Evolutionary conservation across 2,888 invertebrate species (phyloP), one percentile per base, ranked within the genome.

Genomic region (Pyrochroa serraticornis): DNA sequence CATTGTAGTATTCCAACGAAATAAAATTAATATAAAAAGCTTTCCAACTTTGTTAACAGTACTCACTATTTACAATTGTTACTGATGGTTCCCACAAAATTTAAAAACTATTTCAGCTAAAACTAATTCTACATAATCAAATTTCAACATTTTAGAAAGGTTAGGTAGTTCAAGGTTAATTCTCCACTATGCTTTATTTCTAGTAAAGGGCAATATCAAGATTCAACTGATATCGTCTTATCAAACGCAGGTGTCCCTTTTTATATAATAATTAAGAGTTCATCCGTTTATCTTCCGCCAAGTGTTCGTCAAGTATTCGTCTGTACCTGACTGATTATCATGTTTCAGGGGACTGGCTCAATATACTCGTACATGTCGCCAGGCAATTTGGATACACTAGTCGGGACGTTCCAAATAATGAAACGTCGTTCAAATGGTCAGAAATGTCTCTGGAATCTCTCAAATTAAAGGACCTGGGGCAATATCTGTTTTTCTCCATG

Each of bases 321-420:
- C 22, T 22, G 5, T 22, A 22, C 3, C 22, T 22, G 22, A 30
- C n/a, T 31, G 10, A 30, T 32, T 38, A 30, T 7, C 2, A 7
- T 45, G 38, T 70, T 81, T 9, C 75, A 88, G 88, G 88, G 70
- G 87, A 88, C 80, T 89, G 88, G 89, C 80, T 89, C 9, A 77
- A 87, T 1, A 83, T 89, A 37, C 71, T 85, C 32, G 85, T 87
- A 0, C 83, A 88, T 70, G 81, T 86, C 1, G 72, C 84, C 30
- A 86, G 84, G 66, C 87, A 87, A 64, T 76, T 80, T 76, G 74
- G 85, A 1, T 74, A 70, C 60, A 60, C 63, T 38, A 65, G 64
- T 48, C 60, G 62, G 37, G 57, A 59, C 60, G 49, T 57, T 59
- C 54, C 63, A 53, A 63, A 63, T 50, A 45, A 51, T 42, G 60